These are phyloP conservation scores for Iguana delicatissima DNA, from an alignment of 2,797 vertebrate species.

Conservation along the genomic window DNA sequence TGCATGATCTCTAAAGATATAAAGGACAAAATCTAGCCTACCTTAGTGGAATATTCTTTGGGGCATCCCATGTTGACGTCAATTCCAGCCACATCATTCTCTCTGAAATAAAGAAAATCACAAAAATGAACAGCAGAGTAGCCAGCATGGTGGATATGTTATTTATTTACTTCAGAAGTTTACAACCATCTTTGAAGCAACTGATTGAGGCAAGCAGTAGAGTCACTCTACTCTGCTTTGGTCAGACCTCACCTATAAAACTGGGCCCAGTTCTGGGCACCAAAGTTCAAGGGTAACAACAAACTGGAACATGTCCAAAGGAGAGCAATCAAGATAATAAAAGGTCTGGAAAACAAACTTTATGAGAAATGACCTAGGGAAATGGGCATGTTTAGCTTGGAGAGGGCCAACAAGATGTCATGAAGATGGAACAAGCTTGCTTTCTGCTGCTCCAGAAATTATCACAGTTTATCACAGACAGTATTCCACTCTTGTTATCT, in stretches of 20 bases:
- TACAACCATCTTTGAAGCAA: background rate
- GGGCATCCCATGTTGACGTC: constrained; percentile 99
- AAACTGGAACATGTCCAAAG: too few species aligned
- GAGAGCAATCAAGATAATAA: too few species aligned
- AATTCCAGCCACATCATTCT: constrained; percentile 93
- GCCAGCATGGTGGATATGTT: background rate
- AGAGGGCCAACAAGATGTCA: too few species aligned
- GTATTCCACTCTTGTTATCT: background rate
- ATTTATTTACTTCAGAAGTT: background rate
- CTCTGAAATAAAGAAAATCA: constrained; percentile 77
- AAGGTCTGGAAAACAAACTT: too few species aligned
- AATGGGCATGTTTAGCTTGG: too few species aligned
- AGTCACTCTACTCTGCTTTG: background rate
- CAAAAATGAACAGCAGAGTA: constrained; percentile 19
- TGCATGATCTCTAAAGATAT: background rate
- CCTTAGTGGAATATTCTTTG: constrained; percentile 98
- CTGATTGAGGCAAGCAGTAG: background rate
- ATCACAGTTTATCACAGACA: background rate
- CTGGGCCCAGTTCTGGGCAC: too few species aligned
- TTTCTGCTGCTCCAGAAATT: background rate
- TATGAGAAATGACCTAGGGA: too few species aligned
- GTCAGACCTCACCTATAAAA: too few species aligned
- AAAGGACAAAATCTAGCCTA: constrained; percentile 69
- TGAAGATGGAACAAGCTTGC: too few species aligned
- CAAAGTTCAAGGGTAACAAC: too few species aligned